These are phyloP conservation scores for Aplysia californica DNA, from an alignment of 1,140 invertebrate species.

Conservation along the genomic window DNA sequence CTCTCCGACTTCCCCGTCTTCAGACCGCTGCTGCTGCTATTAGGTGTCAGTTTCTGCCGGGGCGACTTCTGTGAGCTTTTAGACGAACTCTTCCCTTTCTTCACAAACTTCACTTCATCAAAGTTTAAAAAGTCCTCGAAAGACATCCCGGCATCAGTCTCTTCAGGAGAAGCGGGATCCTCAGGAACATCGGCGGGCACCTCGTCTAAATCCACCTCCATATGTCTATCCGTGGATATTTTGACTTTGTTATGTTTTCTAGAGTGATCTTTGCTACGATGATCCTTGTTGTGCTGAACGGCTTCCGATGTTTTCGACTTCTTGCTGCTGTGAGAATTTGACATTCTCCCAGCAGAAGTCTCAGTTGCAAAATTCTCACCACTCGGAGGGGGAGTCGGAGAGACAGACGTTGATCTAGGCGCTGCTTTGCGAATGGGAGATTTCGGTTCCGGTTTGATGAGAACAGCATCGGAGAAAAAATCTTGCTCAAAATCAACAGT, in stretches of 20 bases:
- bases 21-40: not conserved
- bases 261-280: not conserved
- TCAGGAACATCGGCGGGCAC: constrained; percentile 1
- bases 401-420: not conserved
- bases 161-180: not conserved
- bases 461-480: constrained; percentile 11
- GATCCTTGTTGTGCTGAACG: not conserved
- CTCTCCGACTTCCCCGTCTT: not conserved
- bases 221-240: not conserved
- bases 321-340: not conserved
- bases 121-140: constrained; percentile 51
- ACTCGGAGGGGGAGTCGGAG: not conserved
- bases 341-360: not conserved
- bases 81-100: constrained; percentile 33
- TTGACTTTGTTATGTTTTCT: not conserved
- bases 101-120: constrained; percentile 22
- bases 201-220: not conserved
- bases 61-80: constrained; percentile 28
- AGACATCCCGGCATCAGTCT: constrained; percentile 34
- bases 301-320: not conserved
- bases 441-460: constrained; percentile 5
- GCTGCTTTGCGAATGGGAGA: not conserved
- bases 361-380: not conserved
- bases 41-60: constrained; percentile 29
- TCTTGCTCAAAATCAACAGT: not conserved